These are phyloP conservation scores for Oscheius sp. DNA, from an alignment of 2,888 invertebrate species.

Conservation along the genomic window DNA sequence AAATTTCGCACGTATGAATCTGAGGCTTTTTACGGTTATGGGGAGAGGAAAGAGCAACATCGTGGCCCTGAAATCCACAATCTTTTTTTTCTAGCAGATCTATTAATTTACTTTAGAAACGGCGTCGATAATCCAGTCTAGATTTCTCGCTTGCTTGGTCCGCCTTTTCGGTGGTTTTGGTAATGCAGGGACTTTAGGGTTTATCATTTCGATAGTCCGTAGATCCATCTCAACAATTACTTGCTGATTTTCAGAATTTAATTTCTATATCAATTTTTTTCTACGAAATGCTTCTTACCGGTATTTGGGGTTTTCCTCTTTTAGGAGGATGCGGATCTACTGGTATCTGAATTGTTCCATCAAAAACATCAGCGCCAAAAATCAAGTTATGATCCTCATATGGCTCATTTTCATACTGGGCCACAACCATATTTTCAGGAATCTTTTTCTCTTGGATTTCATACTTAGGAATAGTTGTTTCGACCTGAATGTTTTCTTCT, in stretches of 20 bases:
- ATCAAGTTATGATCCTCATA: not conserved
- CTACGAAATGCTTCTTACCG: not conserved
- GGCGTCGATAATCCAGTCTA: conserved; percentile 66
- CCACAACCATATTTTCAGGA: not conserved
- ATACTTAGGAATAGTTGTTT: not conserved
- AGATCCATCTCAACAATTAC: conserved; percentile 42
- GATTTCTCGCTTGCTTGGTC: conserved; percentile 41
- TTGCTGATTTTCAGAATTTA: not conserved
- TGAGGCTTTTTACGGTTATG: conserved; percentile 58
- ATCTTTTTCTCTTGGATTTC: conserved; percentile 9
- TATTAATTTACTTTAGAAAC: conserved; percentile 44
- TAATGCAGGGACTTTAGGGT: conserved; percentile 28
- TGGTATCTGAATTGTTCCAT: conserved; percentile 33
- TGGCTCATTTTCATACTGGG: not conserved
- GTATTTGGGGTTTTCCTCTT: conserved; percentile 6
- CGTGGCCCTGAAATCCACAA: conserved; percentile 43
- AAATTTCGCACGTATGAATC: conserved; percentile 56
- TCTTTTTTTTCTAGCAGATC: not conserved
- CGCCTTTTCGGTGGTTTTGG: not conserved
- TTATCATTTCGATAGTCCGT: conserved; percentile 38
- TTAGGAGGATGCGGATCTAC: conserved; percentile 48
- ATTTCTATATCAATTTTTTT: not conserved
- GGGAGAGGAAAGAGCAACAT: conserved; percentile 54
- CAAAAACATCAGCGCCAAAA: conserved; percentile 6
- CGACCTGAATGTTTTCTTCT: not conserved